Evolutionary conservation across 2,888 invertebrate genomes (phyloP).

Genomic region (Himalopsyche japonica): DNA sequence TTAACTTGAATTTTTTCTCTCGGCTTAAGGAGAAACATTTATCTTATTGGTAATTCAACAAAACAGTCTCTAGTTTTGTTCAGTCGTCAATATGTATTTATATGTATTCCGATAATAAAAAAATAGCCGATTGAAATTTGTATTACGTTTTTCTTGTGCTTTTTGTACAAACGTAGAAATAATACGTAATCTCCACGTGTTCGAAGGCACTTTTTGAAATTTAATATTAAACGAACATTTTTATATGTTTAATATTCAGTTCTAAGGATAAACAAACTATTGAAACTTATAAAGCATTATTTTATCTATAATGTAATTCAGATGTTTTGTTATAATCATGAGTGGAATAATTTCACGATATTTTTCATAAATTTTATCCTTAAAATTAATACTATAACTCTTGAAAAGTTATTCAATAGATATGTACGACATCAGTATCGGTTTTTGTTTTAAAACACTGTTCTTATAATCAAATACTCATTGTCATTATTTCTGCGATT

Average conservation of each 20-base stretch:
- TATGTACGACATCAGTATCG: not conserved
- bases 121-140: not conserved
- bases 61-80: not conserved
- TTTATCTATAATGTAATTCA: not conserved
- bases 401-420: not conserved
- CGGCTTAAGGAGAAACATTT: too few relatives aligned
- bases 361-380: not conserved
- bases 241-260: not conserved
- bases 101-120: not conserved
- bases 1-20: too few relatives aligned
- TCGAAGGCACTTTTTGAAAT: not conserved
- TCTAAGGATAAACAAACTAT: not conserved
- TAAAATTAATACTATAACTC: not conserved
- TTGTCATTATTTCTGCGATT: not conserved
- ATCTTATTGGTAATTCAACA: too few relatives aligned
- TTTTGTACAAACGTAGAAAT: not conserved
- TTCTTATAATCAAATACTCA: not conserved
- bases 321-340: too few relatives aligned
- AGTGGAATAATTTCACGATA: not conserved
- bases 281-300: not conserved
- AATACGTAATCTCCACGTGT: not conserved
- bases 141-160: not conserved
- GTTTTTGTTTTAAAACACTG: not conserved
- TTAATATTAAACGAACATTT: not conserved
- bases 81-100: not conserved